Evolutionary conservation across 2,888 invertebrate genomes (phyloP).

Genomic region (Cheiracanthium punctorium): DNA sequence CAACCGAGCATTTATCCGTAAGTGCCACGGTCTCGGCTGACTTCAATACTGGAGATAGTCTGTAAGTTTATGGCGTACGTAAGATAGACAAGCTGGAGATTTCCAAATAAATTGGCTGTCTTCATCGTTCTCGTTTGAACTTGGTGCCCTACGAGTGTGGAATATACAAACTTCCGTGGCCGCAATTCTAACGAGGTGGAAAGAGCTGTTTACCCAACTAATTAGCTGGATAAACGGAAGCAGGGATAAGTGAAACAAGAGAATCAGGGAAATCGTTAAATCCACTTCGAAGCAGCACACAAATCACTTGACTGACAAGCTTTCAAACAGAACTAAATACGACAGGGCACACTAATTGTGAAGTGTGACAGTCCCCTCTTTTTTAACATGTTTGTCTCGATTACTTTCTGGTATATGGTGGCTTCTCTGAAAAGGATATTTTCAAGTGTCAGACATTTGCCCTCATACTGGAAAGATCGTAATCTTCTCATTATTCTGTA

Average conservation of each 20-base stretch:
- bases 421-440: background rate
- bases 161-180: no score
- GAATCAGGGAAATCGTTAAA: background rate
- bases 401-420: background rate
- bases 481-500: no score
- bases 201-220: constrained; percentile 65
- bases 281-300: background rate
- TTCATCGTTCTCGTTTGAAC: background rate
- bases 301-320: background rate
- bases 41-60: no score
- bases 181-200: constrained; percentile 48
- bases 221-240: constrained; percentile 59
- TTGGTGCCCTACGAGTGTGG: background rate
- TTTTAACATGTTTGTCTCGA: background rate
- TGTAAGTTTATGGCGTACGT: no score
- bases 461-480: no score
- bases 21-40: no score
- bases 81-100: no score
- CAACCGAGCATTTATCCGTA: no score
- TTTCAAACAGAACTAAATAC: background rate
- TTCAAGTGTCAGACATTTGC: no score
- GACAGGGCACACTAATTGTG: background rate
- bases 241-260: constrained; percentile 5
- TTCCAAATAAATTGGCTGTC: background rate
- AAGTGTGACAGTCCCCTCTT: background rate